These are phyloP conservation scores for Anguilla anguilla DNA, from an alignment of 2,797 vertebrate genomes.

Conservation along the genomic window DNA sequence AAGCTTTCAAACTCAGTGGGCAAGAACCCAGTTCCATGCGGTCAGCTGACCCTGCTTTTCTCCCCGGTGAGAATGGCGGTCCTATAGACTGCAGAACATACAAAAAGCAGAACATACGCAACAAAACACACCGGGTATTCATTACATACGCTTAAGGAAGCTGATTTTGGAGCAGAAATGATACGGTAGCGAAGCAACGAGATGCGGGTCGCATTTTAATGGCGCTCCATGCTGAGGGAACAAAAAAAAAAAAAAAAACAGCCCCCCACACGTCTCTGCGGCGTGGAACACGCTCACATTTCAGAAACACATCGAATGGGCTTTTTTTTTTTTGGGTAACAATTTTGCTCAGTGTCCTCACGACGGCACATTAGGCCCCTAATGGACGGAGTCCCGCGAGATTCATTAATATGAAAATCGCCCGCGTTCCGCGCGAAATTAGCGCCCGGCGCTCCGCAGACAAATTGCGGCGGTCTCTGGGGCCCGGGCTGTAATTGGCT, in stretches of 20 bases:
- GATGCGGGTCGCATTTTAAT: not conserved
- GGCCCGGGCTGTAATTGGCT: constrained; percentile 46
- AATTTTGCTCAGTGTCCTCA: constrained; percentile 42
- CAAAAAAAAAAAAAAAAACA: not conserved
- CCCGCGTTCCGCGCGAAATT: constrained; percentile 46
- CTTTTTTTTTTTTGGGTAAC: not conserved
- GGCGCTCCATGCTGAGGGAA: not conserved
- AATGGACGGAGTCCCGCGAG: constrained; percentile 65
- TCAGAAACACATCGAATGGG: constrained; percentile 35
- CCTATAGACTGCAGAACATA: not conserved
- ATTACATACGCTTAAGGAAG: not conserved
- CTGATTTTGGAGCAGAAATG: not conserved
- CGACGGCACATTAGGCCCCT: constrained; percentile 67
- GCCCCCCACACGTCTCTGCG: not conserved
- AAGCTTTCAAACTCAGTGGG: no score
- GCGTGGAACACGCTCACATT: not conserved
- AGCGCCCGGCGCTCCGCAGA: constrained; percentile 40
- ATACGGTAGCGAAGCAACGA: not conserved
- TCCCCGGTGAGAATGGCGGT: not conserved
- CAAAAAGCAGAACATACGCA: not conserved
- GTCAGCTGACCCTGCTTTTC: no score
- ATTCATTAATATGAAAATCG: constrained; percentile 69
- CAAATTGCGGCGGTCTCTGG: constrained; percentile 39
- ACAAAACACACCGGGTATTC: not conserved
- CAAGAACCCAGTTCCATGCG: no score